These are phyloP conservation scores for Hippocampus comes DNA, from an alignment of 2,113 vertebrate species.

Conservation along the genomic window DNA sequence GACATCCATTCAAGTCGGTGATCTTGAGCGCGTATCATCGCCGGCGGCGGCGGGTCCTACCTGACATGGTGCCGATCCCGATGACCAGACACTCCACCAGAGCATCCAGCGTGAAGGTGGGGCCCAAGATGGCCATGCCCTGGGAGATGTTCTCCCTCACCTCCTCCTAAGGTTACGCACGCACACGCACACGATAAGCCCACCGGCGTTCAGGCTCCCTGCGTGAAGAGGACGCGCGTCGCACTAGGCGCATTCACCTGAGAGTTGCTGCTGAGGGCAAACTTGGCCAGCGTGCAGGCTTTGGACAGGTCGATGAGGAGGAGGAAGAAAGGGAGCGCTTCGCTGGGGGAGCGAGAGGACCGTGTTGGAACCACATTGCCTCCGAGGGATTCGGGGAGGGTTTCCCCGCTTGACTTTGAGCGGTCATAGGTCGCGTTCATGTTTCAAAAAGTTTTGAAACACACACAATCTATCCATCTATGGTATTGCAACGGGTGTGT, in stretches of 20 bases:
- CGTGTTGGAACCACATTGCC: not conserved
- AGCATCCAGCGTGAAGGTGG: slow-evolving; percentile 93
- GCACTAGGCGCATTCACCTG: slow-evolving; percentile 73
- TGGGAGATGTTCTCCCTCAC: slow-evolving; percentile 96
- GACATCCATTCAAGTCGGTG: not conserved
- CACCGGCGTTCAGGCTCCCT: not conserved
- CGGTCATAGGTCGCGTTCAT: no score
- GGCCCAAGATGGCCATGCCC: slow-evolving; percentile 96
- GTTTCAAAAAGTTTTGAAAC: no score
- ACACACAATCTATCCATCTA: no score
- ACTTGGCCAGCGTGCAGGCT: slow-evolving; percentile 92
- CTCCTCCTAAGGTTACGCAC: slow-evolving; percentile 79
- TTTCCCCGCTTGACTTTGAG: no score
- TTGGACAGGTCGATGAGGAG: slow-evolving; percentile 94
- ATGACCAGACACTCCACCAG: slow-evolving; percentile 97
- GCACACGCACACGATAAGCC: not conserved
- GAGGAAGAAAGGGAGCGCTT: slow-evolving; percentile 94
- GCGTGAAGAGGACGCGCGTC: not conserved
- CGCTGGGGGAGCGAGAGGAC: slow-evolving; percentile 66
- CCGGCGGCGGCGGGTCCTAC: slow-evolving; percentile 48
- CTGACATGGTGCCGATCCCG: slow-evolving; percentile 92
- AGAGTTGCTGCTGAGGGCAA: slow-evolving; percentile 96
- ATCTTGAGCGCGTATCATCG: not conserved
- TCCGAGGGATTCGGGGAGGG: no score
- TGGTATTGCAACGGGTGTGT: no score